phyloP scores from a whole-genome alignment of 2,888 invertebrate species.

The Pimpla rufipes region DNA sequence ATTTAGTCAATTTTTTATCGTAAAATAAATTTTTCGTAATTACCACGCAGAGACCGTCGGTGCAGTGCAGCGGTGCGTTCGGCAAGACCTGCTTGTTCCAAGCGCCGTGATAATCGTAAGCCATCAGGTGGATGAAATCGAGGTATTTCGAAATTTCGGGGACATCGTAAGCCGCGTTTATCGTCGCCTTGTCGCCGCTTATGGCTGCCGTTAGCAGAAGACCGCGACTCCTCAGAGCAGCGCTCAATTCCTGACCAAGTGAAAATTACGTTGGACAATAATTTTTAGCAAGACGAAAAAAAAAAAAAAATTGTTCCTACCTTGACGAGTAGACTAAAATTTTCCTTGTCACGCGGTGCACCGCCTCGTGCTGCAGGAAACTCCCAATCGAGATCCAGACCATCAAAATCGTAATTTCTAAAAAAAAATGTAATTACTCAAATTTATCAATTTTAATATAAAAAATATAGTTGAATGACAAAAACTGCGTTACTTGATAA shows the following conservation, averaged over 20 bases:
- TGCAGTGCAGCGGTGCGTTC: slow-evolving; percentile 91
- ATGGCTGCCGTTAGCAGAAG: slow-evolving; percentile 93
- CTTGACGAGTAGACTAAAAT: slow-evolving; percentile 92
- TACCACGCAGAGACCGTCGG: slow-evolving; percentile 90
- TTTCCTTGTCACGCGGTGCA: slow-evolving; percentile 90
- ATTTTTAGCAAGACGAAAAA: background rate
- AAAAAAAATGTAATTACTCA: background rate
- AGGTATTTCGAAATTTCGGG: slow-evolving; percentile 86
- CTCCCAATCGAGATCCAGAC: slow-evolving; percentile 94
- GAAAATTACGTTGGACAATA: too few relatives aligned
- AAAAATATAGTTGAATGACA: background rate
- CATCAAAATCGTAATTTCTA: slow-evolving; percentile 91
- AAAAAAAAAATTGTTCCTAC: slow-evolving; percentile 84
- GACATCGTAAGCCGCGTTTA: slow-evolving; percentile 92
- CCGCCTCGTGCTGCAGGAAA: slow-evolving; percentile 93
- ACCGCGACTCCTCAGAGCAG: slow-evolving; percentile 89
- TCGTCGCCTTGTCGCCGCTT: slow-evolving; percentile 91
- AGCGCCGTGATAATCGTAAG: slow-evolving; percentile 95
- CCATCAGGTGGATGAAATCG: slow-evolving; percentile 94
- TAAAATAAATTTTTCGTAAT: slow-evolving; percentile 65
- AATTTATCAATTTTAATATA: slow-evolving; percentile 8
- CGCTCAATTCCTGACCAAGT: slow-evolving; percentile 88
- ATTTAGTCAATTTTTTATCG: too few relatives aligned
- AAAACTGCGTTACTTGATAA: slow-evolving; percentile 91
- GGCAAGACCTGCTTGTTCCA: slow-evolving; percentile 92